Evolutionary conservation across 2,797 vertebrate genomes (phyloP).

Genomic region (Girardinus metallicus): DNA sequence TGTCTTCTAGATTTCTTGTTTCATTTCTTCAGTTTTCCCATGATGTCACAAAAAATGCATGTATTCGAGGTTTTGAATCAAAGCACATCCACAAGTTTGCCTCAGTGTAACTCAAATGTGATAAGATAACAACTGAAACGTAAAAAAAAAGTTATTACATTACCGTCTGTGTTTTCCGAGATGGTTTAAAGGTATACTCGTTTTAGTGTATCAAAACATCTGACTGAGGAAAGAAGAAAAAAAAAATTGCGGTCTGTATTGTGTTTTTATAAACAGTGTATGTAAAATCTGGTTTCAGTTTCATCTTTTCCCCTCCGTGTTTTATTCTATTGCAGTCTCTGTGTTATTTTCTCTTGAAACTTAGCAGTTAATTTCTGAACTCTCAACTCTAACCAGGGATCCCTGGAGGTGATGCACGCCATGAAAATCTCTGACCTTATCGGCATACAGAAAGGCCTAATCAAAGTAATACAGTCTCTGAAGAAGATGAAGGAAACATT

Average conservation of each 20-base stretch:
- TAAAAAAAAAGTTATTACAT: background rate
- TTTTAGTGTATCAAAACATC: background rate
- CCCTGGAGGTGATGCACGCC: conserved; percentile 65
- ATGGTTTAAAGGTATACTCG: background rate
- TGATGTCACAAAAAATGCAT: background rate
- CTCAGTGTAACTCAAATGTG: background rate
- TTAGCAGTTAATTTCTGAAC: conserved; percentile 26
- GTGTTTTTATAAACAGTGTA: background rate
- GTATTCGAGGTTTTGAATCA: background rate
- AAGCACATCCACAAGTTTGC: background rate
- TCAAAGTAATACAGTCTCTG: conserved; percentile 60
- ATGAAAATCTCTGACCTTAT: conserved; percentile 76
- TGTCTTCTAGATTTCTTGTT: background rate
- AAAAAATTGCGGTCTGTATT: background rate
- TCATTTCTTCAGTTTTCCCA: background rate
- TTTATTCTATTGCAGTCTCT: background rate
- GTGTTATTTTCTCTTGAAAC: background rate
- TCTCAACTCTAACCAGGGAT: conserved; percentile 76
- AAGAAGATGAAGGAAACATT: conserved; percentile 79
- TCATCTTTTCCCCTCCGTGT: background rate
- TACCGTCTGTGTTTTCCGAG: background rate
- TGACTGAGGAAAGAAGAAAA: background rate
- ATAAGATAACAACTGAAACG: background rate
- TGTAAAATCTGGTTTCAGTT: background rate
- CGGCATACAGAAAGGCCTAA: conserved; percentile 51